Evolutionary conservation across 2,797 vertebrate species (phyloP), one percentile per base, ranked within the genome.

Genomic region (Ptychadena robeensis): DNA sequence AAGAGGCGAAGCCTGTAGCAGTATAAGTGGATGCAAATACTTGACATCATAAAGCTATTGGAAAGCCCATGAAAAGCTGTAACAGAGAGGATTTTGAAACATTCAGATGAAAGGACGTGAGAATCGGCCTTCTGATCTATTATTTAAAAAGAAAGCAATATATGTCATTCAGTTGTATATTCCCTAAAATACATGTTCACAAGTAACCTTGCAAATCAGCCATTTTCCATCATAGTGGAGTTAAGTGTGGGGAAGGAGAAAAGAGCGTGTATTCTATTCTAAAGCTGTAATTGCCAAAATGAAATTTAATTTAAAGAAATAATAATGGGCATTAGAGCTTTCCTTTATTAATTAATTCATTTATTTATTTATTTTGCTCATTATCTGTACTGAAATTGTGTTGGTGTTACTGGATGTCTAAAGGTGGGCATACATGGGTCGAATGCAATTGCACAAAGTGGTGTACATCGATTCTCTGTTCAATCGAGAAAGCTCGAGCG

Each of bases 21-120:
- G 72, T 74, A 70, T 80, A 80, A 85, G 72, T 70, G 71, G 48
- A 75, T 85, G 78, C 78, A 85, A 80, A 85, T 85, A 38, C 37
- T 74, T 80, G 65, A 79, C 77, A 75, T 78, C 71, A 80, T 75
- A 85, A 85, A 85, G 48, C 53, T 64, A 69, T 80, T 84, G 82
- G 59, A 80, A 84, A 68, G 59, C 28, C 64, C 57, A 64, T 69
- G 72, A 80, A 73, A 85, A 70, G 65, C 82, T 75, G 65, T 63
- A 79, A 71, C 48, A 64, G 44, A 73, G 64, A 10, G 4, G 14
- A 15, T 65, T 61, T 83, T 32, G 59, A 59, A 30, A 32, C 32
- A 40, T 82, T 72, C 31, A 78, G 28, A 82, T 82, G 30, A 77
- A 77, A 64, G 67, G 53, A 65, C 72, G 66, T 27, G 10, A 78